Conservation (phyloP, 2,888 invertebrate species). For the Notodonta ziczac region DNA sequence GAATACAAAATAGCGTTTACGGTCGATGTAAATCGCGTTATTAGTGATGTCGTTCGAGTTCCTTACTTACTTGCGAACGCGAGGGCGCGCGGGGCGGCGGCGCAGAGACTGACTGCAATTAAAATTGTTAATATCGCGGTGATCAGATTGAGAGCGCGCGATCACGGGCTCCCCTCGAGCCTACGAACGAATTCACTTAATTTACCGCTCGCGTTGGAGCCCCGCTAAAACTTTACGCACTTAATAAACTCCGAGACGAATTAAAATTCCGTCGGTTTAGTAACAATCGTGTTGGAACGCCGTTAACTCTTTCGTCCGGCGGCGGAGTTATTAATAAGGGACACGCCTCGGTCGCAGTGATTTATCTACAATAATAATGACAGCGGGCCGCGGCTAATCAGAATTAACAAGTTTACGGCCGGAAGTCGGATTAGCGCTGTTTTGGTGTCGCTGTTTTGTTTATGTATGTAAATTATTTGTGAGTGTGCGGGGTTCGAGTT, state of each 20-base stretch:
- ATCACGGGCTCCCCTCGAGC: constrained; percentile 50
- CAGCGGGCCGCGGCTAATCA: constrained; percentile 55
- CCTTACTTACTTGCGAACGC: constrained; percentile 56
- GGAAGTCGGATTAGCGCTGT: constrained; percentile 50
- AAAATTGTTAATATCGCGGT: constrained; percentile 61
- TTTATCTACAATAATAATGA: constrained; percentile 68
- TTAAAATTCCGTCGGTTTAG: constrained; percentile 82
- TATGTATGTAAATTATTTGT: constrained; percentile 76
- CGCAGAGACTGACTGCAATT: constrained; percentile 48
- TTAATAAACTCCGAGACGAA: constrained; percentile 80
- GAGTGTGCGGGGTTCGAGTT: constrained; percentile 62
- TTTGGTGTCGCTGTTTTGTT: constrained; percentile 59
- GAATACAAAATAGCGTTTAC: constrained; percentile 57
- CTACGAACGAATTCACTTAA: constrained; percentile 76
- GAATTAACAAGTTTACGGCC: constrained; percentile 62
- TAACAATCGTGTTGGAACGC: constrained; percentile 77
- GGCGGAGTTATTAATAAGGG: constrained; percentile 71
- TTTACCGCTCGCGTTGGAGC: constrained; percentile 68
- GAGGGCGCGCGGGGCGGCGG: constrained; percentile 22
- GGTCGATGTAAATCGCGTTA: constrained; percentile 46
- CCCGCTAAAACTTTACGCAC: constrained; percentile 81
- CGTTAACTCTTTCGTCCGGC: constrained; percentile 69
- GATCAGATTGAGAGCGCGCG: constrained; percentile 63
- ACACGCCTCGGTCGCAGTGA: constrained; percentile 62
- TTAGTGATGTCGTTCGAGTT: constrained; percentile 48